Conservation (phyloP, 2,888 invertebrate species). For the Ectemnius lituratus region DNA sequence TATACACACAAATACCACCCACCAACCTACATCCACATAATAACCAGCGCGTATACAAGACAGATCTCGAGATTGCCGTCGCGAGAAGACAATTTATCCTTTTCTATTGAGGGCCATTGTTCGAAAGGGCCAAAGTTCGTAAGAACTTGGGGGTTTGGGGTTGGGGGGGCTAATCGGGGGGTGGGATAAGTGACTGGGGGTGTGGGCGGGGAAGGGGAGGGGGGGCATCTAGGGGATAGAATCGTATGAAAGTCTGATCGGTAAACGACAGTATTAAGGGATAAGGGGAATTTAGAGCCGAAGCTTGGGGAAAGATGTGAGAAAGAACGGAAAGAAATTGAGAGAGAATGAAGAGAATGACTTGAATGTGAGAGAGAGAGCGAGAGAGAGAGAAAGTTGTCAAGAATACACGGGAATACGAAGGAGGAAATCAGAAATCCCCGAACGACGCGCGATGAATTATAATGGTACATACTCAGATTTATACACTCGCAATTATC, state of each 20-base stretch:
- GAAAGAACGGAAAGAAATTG: neutral
- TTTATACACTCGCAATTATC: slow-evolving; percentile 41
- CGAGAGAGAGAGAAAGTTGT: neutral
- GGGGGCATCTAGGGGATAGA: slow-evolving; percentile 42
- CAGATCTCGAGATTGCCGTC: no score
- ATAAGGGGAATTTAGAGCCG: slow-evolving; percentile 22
- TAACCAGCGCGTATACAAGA: neutral
- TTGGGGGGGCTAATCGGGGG: no score
- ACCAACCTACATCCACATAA: no score
- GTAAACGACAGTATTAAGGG: slow-evolving; percentile 45
- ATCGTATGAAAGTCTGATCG: slow-evolving; percentile 54
- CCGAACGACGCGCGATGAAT: slow-evolving; percentile 12
- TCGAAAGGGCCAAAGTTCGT: no score
- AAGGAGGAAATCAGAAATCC: slow-evolving; percentile 18
- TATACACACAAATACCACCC: no score
- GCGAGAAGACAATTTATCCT: slow-evolving; percentile 33
- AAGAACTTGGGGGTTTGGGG: no score
- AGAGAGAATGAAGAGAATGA: neutral
- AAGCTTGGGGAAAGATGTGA: neutral
- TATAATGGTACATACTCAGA: slow-evolving; percentile 21
- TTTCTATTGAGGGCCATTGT: slow-evolving; percentile 30
- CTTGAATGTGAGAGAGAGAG: no score
- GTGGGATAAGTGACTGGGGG: no score
- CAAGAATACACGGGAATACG: neutral
- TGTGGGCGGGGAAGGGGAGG: slow-evolving; percentile 25